phyloP scores from a whole-genome alignment of 2,888 invertebrate genomes.

The Ariolimax columbianus region DNA sequence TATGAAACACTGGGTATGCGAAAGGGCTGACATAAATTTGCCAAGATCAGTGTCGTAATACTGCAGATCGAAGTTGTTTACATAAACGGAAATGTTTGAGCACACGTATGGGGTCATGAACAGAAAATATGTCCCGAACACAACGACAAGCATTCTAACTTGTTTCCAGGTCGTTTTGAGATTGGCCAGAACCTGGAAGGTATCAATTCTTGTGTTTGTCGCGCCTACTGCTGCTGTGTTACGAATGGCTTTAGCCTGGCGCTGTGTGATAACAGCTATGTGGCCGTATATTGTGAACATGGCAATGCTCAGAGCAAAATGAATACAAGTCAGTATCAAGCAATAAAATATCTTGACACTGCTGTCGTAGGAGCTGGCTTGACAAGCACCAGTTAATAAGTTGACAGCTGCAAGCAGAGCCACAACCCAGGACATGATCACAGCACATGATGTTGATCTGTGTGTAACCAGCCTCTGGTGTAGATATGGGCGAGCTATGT shows the following conservation, averaged over 20 bases:
- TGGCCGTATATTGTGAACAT: conserved; percentile 1
- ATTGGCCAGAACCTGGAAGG: background rate
- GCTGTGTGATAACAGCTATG: background rate
- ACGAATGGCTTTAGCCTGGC: background rate
- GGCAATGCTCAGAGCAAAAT: background rate
- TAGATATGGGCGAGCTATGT: conserved; percentile 21
- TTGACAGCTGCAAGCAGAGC: background rate
- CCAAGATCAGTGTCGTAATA: no score
- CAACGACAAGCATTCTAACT: conserved; percentile 10
- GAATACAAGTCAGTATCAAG: background rate
- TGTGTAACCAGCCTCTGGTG: conserved; percentile 1
- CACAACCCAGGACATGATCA: background rate
- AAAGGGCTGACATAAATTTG: background rate
- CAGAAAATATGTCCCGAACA: background rate
- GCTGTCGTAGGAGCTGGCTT: background rate
- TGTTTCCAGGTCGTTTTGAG: conserved; percentile 16
- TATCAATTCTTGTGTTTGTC: background rate
- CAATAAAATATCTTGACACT: background rate
- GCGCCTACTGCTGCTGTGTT: background rate
- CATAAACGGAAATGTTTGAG: background rate
- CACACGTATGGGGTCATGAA: background rate
- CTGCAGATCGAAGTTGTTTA: background rate
- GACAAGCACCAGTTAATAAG: background rate
- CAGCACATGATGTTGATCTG: background rate
- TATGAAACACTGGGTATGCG: background rate